phyloP scores from a whole-genome alignment of 1,140 invertebrate genomes.

The Drosophila asahinai region DNA sequence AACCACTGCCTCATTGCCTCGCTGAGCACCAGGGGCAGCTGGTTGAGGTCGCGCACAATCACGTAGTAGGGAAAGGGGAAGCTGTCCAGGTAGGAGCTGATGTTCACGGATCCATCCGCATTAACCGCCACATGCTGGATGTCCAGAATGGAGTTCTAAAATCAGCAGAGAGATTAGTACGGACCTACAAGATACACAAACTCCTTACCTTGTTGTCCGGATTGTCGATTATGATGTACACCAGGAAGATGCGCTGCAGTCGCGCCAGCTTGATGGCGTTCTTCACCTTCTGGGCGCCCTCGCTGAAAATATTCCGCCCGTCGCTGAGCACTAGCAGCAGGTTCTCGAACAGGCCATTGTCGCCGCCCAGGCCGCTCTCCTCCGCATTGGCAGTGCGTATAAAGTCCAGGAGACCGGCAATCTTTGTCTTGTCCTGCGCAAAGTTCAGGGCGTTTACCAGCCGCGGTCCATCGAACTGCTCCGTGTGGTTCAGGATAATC shows the following conservation, averaged over 20 bases:
- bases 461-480: constrained; percentile 94
- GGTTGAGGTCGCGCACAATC: constrained; percentile 94
- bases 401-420: constrained; percentile 92
- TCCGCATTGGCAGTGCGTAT: constrained; percentile 90
- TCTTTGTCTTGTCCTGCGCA: constrained; percentile 92
- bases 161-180: constrained; percentile 27
- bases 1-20: constrained; percentile 99
- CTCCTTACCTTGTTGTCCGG: constrained; percentile 92
- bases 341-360: constrained; percentile 91
- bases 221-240: constrained; percentile 98
- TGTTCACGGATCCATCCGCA: constrained; percentile 87
- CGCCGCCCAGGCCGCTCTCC: constrained; percentile 86
- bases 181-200: neutral
- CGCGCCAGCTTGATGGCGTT: constrained; percentile 92
- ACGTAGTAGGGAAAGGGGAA: constrained; percentile 99
- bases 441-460: constrained; percentile 92
- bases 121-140: constrained; percentile 92
- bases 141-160: constrained; percentile 96
- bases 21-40: constrained; percentile 94
- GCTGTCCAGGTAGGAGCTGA: constrained; percentile 93
- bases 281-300: constrained; percentile 92
- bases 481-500: constrained; percentile 93
- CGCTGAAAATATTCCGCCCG: constrained; percentile 96
- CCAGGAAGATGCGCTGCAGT: constrained; percentile 94
- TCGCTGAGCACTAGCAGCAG: constrained; percentile 97